These are phyloP conservation scores for Stomatorhinus walkeri DNA, from an alignment of 2,797 vertebrate species.

Conservation along the genomic window DNA sequence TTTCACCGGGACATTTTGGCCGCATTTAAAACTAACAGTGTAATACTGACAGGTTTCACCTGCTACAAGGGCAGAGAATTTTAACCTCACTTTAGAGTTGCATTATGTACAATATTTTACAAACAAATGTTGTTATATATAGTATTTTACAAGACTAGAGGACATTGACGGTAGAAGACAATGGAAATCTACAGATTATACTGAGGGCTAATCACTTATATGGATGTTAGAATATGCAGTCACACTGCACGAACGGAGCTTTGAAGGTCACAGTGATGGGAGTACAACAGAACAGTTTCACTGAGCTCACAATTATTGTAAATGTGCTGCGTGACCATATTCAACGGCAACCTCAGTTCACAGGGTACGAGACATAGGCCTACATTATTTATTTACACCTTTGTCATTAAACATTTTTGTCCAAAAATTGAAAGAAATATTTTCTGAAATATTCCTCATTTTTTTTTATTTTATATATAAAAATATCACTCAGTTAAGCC, in stretches of 20 bases:
- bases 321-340: background rate
- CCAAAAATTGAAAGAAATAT: background rate
- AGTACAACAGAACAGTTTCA: conserved; percentile 10
- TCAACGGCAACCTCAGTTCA: background rate
- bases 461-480: background rate
- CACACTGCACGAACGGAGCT: background rate
- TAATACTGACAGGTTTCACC: conserved; percentile 38
- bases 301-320: background rate
- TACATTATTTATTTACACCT: background rate
- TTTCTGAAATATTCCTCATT: background rate
- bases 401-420: background rate
- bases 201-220: background rate
- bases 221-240: background rate
- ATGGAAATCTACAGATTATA: conserved; percentile 13
- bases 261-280: background rate
- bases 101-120: conserved; percentile 56
- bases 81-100: conserved; percentile 33
- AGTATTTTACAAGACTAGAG: conserved; percentile 14
- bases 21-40: conserved; percentile 32
- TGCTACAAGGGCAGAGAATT: conserved; percentile 19
- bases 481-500: background rate
- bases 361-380: background rate
- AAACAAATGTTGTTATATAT: conserved; percentile 30
- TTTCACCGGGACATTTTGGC: conserved; percentile 30
- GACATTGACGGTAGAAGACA: conserved; percentile 21